A percentile compares a stretch with the other conserved stretches of the same genome.
Conservation (phyloP, 2,888 invertebrate species). For the Charanyca ferruginea region DNA sequence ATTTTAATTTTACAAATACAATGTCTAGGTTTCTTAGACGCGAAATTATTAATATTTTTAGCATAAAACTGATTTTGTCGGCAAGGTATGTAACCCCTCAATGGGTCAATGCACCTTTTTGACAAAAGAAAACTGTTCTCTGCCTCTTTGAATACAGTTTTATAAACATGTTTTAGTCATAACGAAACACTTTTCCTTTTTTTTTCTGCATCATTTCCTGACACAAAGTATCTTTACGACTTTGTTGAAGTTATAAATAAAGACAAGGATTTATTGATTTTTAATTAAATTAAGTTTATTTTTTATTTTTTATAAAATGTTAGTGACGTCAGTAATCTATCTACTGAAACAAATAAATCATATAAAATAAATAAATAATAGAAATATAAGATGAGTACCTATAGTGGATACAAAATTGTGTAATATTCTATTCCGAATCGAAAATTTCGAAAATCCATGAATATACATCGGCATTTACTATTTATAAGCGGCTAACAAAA, state of each 20-base stretch:
- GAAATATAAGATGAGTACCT: neutral
- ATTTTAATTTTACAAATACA: too few species aligned
- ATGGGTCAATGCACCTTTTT: slow-evolving; percentile 32
- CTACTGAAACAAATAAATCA: slow-evolving; percentile 43
- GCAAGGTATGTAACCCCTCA: too few species aligned
- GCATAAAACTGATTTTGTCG: neutral
- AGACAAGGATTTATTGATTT: neutral
- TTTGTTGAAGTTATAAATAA: neutral
- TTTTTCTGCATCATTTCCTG: neutral
- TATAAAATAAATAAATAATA: slow-evolving; percentile 41
- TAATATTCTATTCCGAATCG: neutral
- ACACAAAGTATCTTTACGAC: neutral
- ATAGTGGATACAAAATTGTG: slow-evolving; percentile 46
- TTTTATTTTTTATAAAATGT: slow-evolving; percentile 12
- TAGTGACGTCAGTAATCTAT: slow-evolving; percentile 63
- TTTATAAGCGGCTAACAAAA: neutral
- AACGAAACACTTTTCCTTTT: too few species aligned
- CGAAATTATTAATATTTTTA: neutral
- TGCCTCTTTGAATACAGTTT: neutral
- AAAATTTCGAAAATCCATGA: neutral
- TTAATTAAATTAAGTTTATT: neutral
- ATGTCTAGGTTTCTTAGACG: neutral
- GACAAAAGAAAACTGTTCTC: slow-evolving; percentile 8
- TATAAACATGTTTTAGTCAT: neutral
- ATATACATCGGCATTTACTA: slow-evolving; percentile 12